Base-by-base conservation (phyloP, 2,797 vertebrate genomes). In the Eulemur coronatus region DNA sequence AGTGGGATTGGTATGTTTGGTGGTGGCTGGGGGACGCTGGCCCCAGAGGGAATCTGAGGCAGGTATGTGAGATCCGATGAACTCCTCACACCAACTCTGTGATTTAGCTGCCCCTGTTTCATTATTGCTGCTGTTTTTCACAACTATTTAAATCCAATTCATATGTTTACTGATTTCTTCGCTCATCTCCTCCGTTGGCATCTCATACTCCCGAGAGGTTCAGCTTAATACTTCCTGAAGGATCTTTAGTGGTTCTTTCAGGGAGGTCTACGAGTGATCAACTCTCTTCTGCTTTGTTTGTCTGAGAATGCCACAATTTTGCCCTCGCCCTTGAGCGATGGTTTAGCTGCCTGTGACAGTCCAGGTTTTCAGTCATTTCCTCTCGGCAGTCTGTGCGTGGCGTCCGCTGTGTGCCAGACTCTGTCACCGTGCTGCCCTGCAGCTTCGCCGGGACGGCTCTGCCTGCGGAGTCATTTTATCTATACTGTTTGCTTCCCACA, bases 211-310 rank as follows among this genome's bases (percentile, higher is more conserved):
- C 52, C 72, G 41, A 15, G 3, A 15, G 9, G 11, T 33, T 65
- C 7, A 24, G 59, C 52, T 80, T 52, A 2, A 0, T 43, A 65
- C 43, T 88, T 84, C 63, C 35, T 13, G 14, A 93, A 76, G 41
- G 30, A 12, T n/a, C 20, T 76, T 63, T 14, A 30, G 10, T 17
- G 4, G 43, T 11, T 96, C 52, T 78, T 46, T 55, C 24, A 10
- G 2, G 59, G n/a, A 30, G 2, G 22, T 38, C 65, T 46, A 0
- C 0, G 10, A 57, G n/a, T 1, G 22, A 35, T 26, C 46, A 14
- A 0, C 61, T 33, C 28, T 17, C 46, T 15, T 22, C 2, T 0
- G 59, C 46, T 43, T 46, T 52, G 2, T 46, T 55, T 4, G 28
- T 73, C 89, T 88, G n/a, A 70, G 55, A 79, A 55, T 3, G 38